These are phyloP conservation scores for Pararge aegeria DNA, from an alignment of 1,140 invertebrate species.

Conservation along the genomic window DNA sequence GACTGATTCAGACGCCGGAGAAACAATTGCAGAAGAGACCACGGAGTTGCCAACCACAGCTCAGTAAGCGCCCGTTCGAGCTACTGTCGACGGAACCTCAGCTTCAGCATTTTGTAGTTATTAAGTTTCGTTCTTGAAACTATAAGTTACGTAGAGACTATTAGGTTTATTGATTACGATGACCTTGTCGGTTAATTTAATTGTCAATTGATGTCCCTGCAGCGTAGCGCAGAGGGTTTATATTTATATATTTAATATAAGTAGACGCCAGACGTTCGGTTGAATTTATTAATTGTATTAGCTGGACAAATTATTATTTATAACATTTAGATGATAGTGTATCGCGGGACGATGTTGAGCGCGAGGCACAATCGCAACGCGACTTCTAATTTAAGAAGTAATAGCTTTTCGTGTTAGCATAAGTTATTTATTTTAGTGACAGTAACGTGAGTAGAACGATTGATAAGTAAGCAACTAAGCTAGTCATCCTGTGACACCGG, in stretches of 20 bases:
- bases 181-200: constrained; percentile 44
- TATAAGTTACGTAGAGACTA: constrained; percentile 71
- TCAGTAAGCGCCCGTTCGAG: constrained; percentile 42
- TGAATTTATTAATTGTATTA: constrained; percentile 63
- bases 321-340: constrained; percentile 36
- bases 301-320: constrained; percentile 75
- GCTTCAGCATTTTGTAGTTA: constrained; percentile 67
- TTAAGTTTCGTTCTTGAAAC: constrained; percentile 74
- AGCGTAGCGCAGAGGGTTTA: constrained; percentile 30
- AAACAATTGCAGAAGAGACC: constrained; percentile 25
- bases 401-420: constrained; percentile 59
- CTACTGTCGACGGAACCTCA: constrained; percentile 50
- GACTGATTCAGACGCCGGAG: constrained; percentile 20
- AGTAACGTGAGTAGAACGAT: constrained; percentile 60
- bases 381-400: constrained; percentile 17
- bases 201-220: constrained; percentile 52
- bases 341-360: constrained; percentile 27
- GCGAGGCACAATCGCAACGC: constrained; percentile 25
- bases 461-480: constrained; percentile 72
- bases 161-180: constrained; percentile 54
- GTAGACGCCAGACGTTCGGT: constrained; percentile 47
- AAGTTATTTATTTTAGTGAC: constrained; percentile 79
- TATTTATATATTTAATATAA: constrained; percentile 45
- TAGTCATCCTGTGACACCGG: constrained; percentile 65
- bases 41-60: constrained; percentile 32